Evolutionary conservation across 1,140 invertebrate species (phyloP).

Genomic region (Euura saliciscinereae): DNA sequence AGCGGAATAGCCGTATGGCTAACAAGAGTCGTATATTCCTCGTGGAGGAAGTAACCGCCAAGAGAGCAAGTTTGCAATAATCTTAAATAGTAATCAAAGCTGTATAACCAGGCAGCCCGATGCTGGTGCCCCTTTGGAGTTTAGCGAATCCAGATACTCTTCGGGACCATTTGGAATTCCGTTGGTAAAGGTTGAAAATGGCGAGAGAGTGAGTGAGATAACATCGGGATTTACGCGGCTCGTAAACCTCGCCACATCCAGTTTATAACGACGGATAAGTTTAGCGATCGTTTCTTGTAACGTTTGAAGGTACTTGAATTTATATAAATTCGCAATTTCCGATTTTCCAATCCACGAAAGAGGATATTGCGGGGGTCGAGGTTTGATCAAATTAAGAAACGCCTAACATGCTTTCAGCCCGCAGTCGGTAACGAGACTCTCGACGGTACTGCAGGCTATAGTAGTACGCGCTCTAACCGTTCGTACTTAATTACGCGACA

Average conservation of each 20-base stretch:
- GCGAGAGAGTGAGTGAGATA: background rate
- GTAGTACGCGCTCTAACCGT: background rate
- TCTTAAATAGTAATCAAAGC: conserved; percentile 7
- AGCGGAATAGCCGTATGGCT: background rate
- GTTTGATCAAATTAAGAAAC: conserved; percentile 6
- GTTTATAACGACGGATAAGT: background rate
- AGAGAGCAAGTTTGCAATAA: conserved; percentile 1
- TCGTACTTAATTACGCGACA: background rate
- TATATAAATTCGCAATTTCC: no score
- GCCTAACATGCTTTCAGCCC: background rate
- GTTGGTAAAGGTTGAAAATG: background rate
- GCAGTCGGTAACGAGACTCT: background rate
- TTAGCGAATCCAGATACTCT: background rate
- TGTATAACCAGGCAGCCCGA: background rate
- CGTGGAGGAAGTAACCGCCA: background rate
- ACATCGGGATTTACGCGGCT: conserved; percentile 1
- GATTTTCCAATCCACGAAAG: background rate
- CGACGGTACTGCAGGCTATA: no score
- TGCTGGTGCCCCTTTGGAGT: background rate
- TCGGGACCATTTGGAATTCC: background rate
- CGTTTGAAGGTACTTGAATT: no score
- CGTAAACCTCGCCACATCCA: background rate
- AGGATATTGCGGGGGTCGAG: background rate
- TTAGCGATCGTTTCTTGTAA: no score
- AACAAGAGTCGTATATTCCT: conserved; percentile 4